Evolutionary conservation across 2,797 vertebrate genomes (phyloP), one percentile per base, ranked within the genome.

Genomic region (Lacerta bilineata): DNA sequence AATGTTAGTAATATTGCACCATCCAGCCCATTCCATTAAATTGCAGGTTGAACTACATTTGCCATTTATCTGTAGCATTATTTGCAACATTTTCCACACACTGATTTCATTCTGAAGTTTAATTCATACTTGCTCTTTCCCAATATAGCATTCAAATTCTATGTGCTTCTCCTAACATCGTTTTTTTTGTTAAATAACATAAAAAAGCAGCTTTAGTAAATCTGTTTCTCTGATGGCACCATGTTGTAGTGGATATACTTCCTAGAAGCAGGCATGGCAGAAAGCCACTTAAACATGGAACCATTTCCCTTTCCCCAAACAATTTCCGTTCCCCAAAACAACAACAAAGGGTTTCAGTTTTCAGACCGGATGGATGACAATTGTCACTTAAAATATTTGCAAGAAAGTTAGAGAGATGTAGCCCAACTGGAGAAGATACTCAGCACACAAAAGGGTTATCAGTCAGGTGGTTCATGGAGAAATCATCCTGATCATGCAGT

Each of bases 1-100:
- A 91, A 94, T 93, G 90, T 50, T 85, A 86, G 46, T 92, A 93
- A 90, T 94, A 93, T 88, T 94, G 90, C 91, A 87, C 83, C 78
- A 90, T 93, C 64, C 88, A 87, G 92, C 83, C 83, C 87, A 74
- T 69, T 90, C 85, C 88, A 83, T 92, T 95, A 94, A 93, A 86
- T 46, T 87, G 20, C 71, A 94, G 91, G 92, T 80, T 93, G 87
- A 95, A 95, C 23, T 80, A 83, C 1, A 81, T 27, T 9, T 93
- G 50, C 1, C 23, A 92, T 89, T 91, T 90, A 55, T 92, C 91
- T 29, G 66, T 89, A 80, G 5, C 61, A 29, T 78, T 64, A 41
- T 75, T 39, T 75, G 33, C 36, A 55, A 36, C 20, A 27, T 61
- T 88, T 85, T 77, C 50, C 23, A 72, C 83, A 39, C 83, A 80